Evolutionary conservation across 2,888 invertebrate species (phyloP).

Genomic region (Stegana nigrithorax): DNA sequence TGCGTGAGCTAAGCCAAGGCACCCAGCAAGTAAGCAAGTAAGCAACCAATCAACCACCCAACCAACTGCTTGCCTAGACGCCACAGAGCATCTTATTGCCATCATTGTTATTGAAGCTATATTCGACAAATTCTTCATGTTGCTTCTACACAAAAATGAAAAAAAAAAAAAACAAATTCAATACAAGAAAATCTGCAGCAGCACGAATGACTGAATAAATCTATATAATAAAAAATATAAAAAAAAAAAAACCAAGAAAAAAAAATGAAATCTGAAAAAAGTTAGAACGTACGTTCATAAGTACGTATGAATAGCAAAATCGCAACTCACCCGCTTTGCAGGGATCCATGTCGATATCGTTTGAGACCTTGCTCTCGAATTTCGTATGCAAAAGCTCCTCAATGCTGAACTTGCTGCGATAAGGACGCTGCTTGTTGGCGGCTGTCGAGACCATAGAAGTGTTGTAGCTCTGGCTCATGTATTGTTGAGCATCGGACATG

Average conservation of each 20-base stretch:
- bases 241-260: neutral
- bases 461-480: neutral
- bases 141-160: too few species aligned
- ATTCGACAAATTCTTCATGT: too few species aligned
- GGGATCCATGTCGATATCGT: conserved; percentile 84
- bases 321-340: conserved; percentile 83
- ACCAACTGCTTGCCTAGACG: too few species aligned
- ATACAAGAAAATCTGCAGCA: neutral
- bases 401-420: conserved; percentile 72
- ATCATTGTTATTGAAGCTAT: too few species aligned
- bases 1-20: too few species aligned
- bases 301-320: conserved; percentile 5
- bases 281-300: neutral
- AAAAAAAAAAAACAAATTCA: neutral
- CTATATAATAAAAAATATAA: neutral
- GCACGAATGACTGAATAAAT: neutral
- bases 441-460: neutral
- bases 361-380: conserved; percentile 78
- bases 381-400: conserved; percentile 76
- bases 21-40: too few species aligned
- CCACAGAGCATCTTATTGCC: too few species aligned
- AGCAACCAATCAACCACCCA: too few species aligned
- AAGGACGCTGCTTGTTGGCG: conserved; percentile 28
- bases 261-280: neutral
- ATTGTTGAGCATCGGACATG: neutral